Conservation (phyloP, 2,888 invertebrate genomes). For the Nomada fucata region DNA sequence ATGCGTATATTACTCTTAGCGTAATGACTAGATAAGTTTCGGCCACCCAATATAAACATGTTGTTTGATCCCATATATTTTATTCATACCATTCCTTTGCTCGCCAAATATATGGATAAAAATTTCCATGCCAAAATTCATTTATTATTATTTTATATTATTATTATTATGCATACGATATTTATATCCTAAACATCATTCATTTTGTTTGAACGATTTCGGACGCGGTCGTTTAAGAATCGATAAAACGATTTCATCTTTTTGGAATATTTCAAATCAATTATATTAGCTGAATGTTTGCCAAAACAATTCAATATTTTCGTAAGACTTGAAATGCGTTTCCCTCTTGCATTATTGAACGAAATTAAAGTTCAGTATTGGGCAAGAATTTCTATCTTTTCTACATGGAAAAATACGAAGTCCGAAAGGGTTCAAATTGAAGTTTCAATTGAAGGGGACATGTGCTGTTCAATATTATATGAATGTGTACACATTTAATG, state of each 20-base stretch:
- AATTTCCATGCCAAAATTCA: slow-evolving; percentile 80
- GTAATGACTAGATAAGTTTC: slow-evolving; percentile 83
- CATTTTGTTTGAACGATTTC: background rate
- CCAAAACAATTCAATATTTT: background rate
- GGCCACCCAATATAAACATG: slow-evolving; percentile 81
- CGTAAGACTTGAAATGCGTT: background rate
- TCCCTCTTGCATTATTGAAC: background rate
- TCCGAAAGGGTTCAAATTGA: background rate
- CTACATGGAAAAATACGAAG: background rate
- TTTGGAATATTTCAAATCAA: background rate
- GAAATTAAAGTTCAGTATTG: background rate
- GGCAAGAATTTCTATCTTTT: background rate
- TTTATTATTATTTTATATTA: slow-evolving; percentile 35
- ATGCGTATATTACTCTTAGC: slow-evolving; percentile 75
- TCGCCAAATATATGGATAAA: slow-evolving; percentile 75
- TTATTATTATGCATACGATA: background rate
- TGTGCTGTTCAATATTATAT: slow-evolving; percentile 23
- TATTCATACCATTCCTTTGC: slow-evolving; percentile 74
- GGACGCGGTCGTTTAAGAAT: background rate
- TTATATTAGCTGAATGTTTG: no score
- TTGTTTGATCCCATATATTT: slow-evolving; percentile 82
- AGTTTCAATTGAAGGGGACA: background rate
- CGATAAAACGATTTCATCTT: background rate
- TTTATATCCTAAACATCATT: slow-evolving; percentile 1
- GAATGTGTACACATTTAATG: slow-evolving; percentile 42